A percentile compares a stretch with the other conserved stretches of the same genome.
Evolutionary conservation across 2,888 invertebrate species (phyloP).

Genomic region (Alentia gelatinosa): DNA sequence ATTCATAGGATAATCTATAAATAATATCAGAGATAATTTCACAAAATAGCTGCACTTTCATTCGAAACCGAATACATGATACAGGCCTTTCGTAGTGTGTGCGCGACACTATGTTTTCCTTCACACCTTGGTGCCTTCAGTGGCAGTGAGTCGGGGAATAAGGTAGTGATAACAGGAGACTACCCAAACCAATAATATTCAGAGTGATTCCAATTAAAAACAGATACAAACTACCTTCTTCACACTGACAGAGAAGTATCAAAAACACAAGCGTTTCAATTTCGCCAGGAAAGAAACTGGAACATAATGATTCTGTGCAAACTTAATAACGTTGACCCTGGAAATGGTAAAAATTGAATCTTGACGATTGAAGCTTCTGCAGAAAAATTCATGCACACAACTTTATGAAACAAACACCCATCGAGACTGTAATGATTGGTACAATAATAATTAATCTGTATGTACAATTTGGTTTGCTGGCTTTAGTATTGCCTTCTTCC

Average conservation of each 20-base stretch:
- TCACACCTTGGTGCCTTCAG: background rate
- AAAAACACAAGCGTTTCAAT: background rate
- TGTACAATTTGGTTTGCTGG: constrained; percentile 3
- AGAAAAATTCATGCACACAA: background rate
- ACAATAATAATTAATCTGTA: background rate
- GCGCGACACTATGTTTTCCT: background rate
- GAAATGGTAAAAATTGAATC: background rate
- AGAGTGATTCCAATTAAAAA: too few relatives aligned
- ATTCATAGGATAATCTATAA: background rate
- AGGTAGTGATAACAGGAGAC: background rate
- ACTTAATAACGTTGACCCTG: too few relatives aligned
- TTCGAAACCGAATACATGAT: background rate
- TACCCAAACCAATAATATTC: background rate
- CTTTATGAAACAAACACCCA: background rate
- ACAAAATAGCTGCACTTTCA: constrained; percentile 23
- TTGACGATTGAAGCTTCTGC: too few relatives aligned
- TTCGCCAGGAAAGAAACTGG: background rate
- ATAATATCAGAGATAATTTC: background rate
- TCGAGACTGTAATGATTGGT: background rate
- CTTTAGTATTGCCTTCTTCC: background rate
- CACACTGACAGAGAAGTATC: too few relatives aligned
- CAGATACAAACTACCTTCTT: too few relatives aligned
- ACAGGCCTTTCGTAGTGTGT: too few relatives aligned
- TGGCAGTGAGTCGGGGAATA: background rate
- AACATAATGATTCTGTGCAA: background rate